A percentile compares a stretch with the other conserved stretches of the same genome.
These are phyloP conservation scores for Lucinisca nassula DNA, from an alignment of 2,888 invertebrate species.

Conservation along the genomic window DNA sequence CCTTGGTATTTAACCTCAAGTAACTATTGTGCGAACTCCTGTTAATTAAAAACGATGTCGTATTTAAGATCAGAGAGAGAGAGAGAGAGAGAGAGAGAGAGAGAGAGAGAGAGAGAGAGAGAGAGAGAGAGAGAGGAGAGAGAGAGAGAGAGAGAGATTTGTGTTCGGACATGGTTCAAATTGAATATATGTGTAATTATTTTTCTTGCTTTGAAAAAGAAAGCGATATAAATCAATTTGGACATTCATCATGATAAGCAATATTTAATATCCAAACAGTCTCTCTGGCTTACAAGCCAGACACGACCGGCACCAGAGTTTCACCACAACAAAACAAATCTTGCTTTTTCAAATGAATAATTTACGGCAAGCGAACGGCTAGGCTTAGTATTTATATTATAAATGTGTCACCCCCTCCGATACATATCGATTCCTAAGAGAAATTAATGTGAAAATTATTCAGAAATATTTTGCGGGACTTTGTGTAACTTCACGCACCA, in stretches of 20 bases:
- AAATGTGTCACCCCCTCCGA: conserved; percentile 38
- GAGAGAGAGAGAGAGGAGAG: not conserved
- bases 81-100: not conserved
- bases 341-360: not conserved
- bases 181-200: no score
- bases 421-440: conserved; percentile 27
- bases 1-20: no score
- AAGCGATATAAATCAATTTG: not conserved
- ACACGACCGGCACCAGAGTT: not conserved
- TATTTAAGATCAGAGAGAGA: no score
- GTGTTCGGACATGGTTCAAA: no score
- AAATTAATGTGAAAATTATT: conserved; percentile 68
- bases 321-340: not conserved
- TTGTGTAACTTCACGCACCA: no score
- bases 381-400: conserved; percentile 1
- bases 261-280: not conserved
- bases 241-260: not conserved
- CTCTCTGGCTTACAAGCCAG: not conserved
- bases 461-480: no score
- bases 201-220: not conserved
- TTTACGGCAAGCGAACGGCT: not conserved
- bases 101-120: not conserved
- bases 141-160: no score
- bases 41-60: not conserved
- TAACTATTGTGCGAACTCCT: not conserved